Conservation (phyloP, 2,113 vertebrate species). For the Boulengeromyrus knoepffleri region DNA sequence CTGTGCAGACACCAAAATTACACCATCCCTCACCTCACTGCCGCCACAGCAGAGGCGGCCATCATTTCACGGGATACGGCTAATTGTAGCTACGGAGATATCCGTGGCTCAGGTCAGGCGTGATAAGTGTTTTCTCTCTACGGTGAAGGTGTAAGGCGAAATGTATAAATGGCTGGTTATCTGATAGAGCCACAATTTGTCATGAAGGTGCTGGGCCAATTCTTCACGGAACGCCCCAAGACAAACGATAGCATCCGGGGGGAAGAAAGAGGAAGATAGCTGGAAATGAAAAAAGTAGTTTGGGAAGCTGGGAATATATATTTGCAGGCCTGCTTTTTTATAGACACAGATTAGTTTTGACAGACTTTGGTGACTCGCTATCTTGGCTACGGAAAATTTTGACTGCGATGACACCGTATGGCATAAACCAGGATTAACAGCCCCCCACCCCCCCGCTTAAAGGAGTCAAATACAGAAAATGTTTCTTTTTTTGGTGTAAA, state of each 20-base stretch:
- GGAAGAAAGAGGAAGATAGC: constrained; percentile 17
- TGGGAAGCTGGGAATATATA: background rate
- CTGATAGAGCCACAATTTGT: constrained; percentile 43
- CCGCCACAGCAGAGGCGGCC: constrained; percentile 18
- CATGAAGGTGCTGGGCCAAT: constrained; percentile 22
- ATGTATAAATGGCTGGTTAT: constrained; percentile 35
- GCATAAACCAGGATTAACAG: background rate
- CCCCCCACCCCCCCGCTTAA: background rate
- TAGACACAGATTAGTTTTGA: background rate
- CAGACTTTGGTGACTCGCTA: background rate
- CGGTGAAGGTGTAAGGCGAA: constrained; percentile 26
- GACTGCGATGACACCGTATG: background rate
- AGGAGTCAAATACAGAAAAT: background rate
- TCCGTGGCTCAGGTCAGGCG: constrained; percentile 28
- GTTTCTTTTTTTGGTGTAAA: background rate
- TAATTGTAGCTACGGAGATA: constrained; percentile 36
- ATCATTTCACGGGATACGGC: constrained; percentile 27
- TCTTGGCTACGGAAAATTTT: background rate
- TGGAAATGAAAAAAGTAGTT: constrained; percentile 2
- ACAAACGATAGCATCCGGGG: background rate
- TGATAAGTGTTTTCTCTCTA: constrained; percentile 33
- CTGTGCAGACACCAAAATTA: constrained; percentile 32
- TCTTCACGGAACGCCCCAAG: constrained; percentile 23
- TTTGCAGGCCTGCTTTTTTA: background rate
- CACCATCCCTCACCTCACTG: constrained; percentile 13